Conservation (phyloP, 2,113 vertebrate species). For the Spermophilus dauricus region DNA sequence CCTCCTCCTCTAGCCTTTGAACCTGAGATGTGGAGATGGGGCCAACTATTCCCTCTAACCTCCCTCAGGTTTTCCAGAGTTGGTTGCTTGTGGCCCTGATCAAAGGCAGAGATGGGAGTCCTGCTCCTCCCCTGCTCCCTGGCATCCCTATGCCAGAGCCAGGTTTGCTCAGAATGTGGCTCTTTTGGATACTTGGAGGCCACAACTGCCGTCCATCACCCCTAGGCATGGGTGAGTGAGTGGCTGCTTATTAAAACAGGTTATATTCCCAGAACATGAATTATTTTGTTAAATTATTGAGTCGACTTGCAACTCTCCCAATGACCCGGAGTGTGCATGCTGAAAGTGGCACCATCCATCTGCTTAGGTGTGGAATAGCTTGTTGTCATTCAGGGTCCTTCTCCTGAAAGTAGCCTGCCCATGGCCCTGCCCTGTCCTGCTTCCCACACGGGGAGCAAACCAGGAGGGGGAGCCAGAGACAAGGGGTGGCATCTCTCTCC, state of each 20-base stretch:
- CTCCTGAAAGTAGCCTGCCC: neutral
- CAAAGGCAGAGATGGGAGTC: neutral
- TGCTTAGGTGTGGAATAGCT: neutral
- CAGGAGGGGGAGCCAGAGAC: neutral
- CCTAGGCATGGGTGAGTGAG: neutral
- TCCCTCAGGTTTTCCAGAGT: neutral
- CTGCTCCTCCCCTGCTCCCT: neutral
- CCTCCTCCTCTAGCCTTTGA: neutral
- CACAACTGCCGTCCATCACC: neutral
- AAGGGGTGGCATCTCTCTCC: neutral
- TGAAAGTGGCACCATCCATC: constrained; percentile 31
- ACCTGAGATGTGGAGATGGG: neutral
- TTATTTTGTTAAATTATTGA: constrained; percentile 71
- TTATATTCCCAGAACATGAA: constrained; percentile 59
- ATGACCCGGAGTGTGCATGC: neutral
- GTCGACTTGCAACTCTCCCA: constrained; percentile 28
- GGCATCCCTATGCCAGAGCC: neutral
- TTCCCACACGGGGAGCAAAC: neutral
- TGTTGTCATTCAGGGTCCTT: neutral
- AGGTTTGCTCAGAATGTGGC: neutral
- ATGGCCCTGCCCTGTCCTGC: neutral
- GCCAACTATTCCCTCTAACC: neutral
- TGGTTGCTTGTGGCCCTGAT: neutral
- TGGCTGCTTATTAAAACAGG: constrained; percentile 66
- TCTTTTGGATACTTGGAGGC: neutral